Evolutionary conservation across 35 echinoderm and acorn worm genomes (phyloP), one percentile per base, ranked within the genome.

Genomic region (Ophiothrix spiculata): DNA sequence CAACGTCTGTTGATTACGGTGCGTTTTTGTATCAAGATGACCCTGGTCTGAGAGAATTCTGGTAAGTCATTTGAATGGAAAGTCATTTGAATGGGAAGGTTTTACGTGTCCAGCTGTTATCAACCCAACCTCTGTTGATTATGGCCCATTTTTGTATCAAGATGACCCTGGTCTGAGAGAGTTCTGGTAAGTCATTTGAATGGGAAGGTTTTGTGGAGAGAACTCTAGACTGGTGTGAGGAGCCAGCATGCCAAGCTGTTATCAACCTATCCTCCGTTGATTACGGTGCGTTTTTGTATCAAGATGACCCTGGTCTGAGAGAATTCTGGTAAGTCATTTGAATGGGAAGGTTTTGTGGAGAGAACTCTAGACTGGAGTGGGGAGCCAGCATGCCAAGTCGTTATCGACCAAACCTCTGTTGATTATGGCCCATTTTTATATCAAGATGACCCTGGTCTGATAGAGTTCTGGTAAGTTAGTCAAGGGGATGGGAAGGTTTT

Each of bases 291-390:
- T 93, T 90, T 54, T 84, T 93, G 3, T 97, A 93, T 88, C 87
- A 93, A 11, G 95, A 91, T 25, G 28, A 87, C 40, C 75, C 79
- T 1, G 56, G 81, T 0, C 32, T 97, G 28, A 40, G 38, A 33
- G 75, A 75, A 84, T 97, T 93, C 77, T 87, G 91, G 91, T 97
- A 86, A 17, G n/a, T 90, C n/a, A 42, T 85, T 28, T 39, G 93
- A 91, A 91, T 93, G 87, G 37, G 95, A 97, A 56, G 79, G 77
- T 15, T n/a, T 32, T 17, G 16, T n/a, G n/a, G n/a, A n/a, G n/a
- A n/a, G n/a, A n/a, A n/a, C 90, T 23, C 32, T 56, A 32, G 91
- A 97, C 37, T 97, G 95, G 95, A 90, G 87, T 46, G 95, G 93
- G 73, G 79, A 82, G 17, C 32, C 37, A 28, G 16, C 36, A 1